Percentiles rank a stretch among this genome's conserved stretches.
Evolutionary conservation across 23 tunicate genomes (phyloP).

Genomic region (Clavelina lepadiformis): DNA sequence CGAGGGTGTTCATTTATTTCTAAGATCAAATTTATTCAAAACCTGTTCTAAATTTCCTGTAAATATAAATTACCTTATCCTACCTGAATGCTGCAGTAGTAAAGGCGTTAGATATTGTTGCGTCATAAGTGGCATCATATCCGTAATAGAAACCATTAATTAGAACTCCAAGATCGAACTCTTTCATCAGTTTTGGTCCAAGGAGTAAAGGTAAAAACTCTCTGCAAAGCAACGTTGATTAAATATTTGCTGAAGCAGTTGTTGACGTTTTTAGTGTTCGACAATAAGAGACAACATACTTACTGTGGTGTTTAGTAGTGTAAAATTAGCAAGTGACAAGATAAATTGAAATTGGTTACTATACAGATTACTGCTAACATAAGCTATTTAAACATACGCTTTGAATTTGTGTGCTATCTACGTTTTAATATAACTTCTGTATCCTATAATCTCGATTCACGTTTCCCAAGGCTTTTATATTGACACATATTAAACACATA

Average conservation of each 20-base stretch:
- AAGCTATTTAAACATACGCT: too few species aligned
- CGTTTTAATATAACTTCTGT: too few species aligned
- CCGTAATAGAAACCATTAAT: conserved; percentile 69
- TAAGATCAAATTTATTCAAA: not conserved
- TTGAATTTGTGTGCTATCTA: too few species aligned
- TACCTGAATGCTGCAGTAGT: conserved; percentile 88
- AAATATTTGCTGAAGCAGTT: not conserved
- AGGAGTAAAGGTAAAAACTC: conserved; percentile 59
- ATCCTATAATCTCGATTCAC: too few species aligned
- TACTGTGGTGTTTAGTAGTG: too few species aligned
- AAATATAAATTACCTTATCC: not conserved
- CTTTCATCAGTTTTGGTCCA: conserved; percentile 38
- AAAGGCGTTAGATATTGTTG: conserved; percentile 62
- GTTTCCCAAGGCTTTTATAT: too few species aligned
- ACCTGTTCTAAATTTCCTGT: not conserved
- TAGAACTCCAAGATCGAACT: conserved; percentile 40
- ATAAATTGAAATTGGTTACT: too few species aligned
- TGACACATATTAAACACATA: too few species aligned
- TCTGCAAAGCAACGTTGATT: conserved; percentile 11
- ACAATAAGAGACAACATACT: too few species aligned
- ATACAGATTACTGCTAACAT: too few species aligned
- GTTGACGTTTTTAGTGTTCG: too few species aligned
- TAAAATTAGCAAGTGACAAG: too few species aligned
- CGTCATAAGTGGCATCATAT: conserved; percentile 74
- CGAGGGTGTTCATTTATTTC: not conserved